Evolutionary conservation across 2,797 vertebrate species (phyloP).

Genomic region (Vultur gryphus): DNA sequence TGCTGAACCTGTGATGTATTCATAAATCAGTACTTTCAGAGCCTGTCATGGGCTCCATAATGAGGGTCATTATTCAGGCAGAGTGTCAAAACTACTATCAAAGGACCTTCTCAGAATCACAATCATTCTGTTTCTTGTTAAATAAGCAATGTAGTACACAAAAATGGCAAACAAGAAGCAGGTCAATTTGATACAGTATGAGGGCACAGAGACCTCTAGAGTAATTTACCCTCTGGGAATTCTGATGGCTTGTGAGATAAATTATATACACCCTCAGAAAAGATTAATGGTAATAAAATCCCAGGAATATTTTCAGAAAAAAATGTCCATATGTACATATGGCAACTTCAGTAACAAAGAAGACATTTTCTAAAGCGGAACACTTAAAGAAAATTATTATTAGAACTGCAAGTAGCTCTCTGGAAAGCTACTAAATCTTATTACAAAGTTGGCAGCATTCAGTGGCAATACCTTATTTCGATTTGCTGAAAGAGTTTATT

Average conservation of each 20-base stretch:
- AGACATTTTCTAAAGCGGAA: slow-evolving; percentile 20
- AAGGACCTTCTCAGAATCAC: slow-evolving; percentile 98
- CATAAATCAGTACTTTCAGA: slow-evolving; percentile 99
- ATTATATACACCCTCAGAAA: slow-evolving; percentile 91
- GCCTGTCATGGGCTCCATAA: slow-evolving; percentile 98
- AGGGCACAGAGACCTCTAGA: slow-evolving; percentile 96
- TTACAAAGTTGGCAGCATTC: slow-evolving; percentile 32
- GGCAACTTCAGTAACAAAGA: slow-evolving; percentile 69
- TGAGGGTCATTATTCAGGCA: slow-evolving; percentile 99
- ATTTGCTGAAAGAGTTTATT: not conserved
- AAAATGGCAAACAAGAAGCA: slow-evolving; percentile 99
- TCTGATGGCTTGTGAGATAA: slow-evolving; percentile 93
- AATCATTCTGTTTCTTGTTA: slow-evolving; percentile 99
- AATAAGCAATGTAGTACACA: slow-evolving; percentile 99
- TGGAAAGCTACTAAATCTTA: slow-evolving; percentile 32
- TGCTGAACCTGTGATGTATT: slow-evolving; percentile 89
- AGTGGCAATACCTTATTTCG: not conserved
- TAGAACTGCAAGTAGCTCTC: slow-evolving; percentile 22
- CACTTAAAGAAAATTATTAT: slow-evolving; percentile 50
- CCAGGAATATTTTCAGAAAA: slow-evolving; percentile 72
- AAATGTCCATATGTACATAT: slow-evolving; percentile 65
- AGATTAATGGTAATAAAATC: slow-evolving; percentile 95
- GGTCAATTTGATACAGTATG: slow-evolving; percentile 98
- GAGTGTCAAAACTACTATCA: slow-evolving; percentile 99
- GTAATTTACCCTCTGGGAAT: slow-evolving; percentile 98